A percentile compares a stretch with the other conserved stretches of the same genome.
phyloP scores from a whole-genome alignment of 2,113 vertebrate genomes.

The Macquaria ambigua region DNA sequence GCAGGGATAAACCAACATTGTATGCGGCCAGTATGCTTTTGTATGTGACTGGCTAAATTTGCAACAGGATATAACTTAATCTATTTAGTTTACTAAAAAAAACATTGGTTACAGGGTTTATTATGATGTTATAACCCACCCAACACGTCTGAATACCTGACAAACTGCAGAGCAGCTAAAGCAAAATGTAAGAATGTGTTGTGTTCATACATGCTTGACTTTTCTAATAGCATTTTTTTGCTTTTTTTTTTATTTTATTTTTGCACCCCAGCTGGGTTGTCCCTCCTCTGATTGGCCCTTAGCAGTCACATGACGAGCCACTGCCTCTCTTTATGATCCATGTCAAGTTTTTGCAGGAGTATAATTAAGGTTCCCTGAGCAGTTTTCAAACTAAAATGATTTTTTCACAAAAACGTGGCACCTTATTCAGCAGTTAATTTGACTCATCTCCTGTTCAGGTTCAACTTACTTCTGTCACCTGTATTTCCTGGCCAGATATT shows the following conservation, averaged over 20 bases:
- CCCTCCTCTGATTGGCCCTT: conserved; percentile 39
- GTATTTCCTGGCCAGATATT: background rate
- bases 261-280: background rate
- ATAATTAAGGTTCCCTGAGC: rapidly evolving
- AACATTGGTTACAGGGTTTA: background rate
- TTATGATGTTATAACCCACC: background rate
- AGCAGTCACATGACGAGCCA: conserved; percentile 34
- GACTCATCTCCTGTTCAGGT: background rate
- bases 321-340: background rate
- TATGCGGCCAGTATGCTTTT: background rate
- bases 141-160: background rate
- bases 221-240: too few relatives aligned
- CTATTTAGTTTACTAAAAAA: background rate
- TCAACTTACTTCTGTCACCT: background rate
- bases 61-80: background rate
- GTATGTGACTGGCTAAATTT: background rate
- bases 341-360: background rate
- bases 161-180: background rate
- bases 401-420: background rate
- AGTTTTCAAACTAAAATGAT: conserved; percentile 53
- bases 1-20: background rate
- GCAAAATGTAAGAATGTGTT: background rate
- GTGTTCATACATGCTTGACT: background rate
- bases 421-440: background rate
- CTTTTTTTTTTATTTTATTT: background rate